A percentile compares a stretch with the other conserved stretches of the same genome.
Conservation (phyloP, 2,113 vertebrate genomes). For the Notarius lentiginosus region DNA sequence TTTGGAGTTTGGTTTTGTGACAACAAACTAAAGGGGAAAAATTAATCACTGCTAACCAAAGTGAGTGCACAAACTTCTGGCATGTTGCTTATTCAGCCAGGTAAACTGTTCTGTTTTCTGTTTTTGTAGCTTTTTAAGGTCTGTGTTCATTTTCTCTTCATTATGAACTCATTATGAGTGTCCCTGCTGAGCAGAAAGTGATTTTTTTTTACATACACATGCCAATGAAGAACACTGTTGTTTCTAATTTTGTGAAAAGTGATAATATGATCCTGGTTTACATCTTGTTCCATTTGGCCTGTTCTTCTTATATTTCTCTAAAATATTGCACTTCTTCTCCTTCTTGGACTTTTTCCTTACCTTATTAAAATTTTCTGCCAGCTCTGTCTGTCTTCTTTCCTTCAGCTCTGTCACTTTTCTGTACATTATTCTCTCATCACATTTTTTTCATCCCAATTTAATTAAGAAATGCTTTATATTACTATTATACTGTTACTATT, state of each 20-base stretch:
- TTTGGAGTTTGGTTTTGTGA: not conserved
- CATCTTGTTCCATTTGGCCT: slow-evolving; percentile 41
- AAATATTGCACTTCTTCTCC: slow-evolving; percentile 74
- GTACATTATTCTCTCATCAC: not conserved
- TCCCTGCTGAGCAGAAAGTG: slow-evolving; percentile 1
- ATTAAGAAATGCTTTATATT: not conserved
- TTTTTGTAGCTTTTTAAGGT: not conserved
- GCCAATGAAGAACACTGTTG: not conserved
- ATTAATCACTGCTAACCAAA: not conserved
- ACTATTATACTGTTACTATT: not conserved
- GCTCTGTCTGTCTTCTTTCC: slow-evolving; percentile 62
- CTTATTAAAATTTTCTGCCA: slow-evolving; percentile 83
- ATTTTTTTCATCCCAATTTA: not conserved
- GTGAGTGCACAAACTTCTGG: not conserved
- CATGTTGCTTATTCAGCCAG: not conserved
- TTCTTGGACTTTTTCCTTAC: slow-evolving; percentile 70
- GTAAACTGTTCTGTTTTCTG: not conserved
- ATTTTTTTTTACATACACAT: not conserved
- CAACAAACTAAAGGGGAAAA: not conserved
- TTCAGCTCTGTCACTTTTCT: slow-evolving; percentile 32
- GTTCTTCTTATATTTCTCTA: slow-evolving; percentile 51
- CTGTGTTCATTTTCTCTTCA: not conserved
- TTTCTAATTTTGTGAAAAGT: not conserved
- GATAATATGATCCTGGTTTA: not conserved
- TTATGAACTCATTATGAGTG: not conserved